These are phyloP conservation scores for Ranitomeya imitator DNA, from an alignment of 2,113 vertebrate genomes.

Conservation along the genomic window DNA sequence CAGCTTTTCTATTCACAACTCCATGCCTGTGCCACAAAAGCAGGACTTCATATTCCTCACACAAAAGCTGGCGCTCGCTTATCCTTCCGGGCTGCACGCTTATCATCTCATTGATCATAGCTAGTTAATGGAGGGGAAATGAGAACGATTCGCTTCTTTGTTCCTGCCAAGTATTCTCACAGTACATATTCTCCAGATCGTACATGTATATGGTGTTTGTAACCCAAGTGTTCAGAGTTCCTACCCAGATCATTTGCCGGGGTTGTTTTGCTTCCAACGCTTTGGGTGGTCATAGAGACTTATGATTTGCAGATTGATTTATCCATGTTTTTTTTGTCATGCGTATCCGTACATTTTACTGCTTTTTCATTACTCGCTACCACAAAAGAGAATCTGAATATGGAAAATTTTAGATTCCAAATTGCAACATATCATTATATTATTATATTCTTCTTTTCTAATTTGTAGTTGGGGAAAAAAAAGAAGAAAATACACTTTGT, in stretches of 20 bases:
- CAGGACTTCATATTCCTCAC: neutral
- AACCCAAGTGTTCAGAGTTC: neutral
- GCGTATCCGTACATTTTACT: no score
- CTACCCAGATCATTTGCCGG: neutral
- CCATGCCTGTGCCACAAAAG: neutral
- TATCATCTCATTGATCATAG: slow-evolving; percentile 7
- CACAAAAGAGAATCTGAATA: no score
- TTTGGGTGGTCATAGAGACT: no score
- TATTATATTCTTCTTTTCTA: no score
- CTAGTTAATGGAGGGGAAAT: neutral
- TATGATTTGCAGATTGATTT: no score
- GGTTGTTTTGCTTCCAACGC: neutral
- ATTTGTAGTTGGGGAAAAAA: no score
- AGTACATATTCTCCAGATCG: no score
- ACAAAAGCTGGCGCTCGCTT: neutral
- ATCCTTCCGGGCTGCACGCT: neutral
- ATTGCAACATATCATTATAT: no score
- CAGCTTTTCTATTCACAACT: neutral
- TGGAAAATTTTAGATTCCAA: no score
- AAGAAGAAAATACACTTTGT: no score
- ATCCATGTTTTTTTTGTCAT: no score
- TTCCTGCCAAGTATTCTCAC: neutral
- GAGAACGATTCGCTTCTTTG: neutral
- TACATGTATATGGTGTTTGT: neutral
- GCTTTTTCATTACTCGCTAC: no score